Percentiles rank a stretch among this genome's conserved stretches.
phyloP scores from a whole-genome alignment of 2,113 vertebrate species.

The Amazona vittata region DNA sequence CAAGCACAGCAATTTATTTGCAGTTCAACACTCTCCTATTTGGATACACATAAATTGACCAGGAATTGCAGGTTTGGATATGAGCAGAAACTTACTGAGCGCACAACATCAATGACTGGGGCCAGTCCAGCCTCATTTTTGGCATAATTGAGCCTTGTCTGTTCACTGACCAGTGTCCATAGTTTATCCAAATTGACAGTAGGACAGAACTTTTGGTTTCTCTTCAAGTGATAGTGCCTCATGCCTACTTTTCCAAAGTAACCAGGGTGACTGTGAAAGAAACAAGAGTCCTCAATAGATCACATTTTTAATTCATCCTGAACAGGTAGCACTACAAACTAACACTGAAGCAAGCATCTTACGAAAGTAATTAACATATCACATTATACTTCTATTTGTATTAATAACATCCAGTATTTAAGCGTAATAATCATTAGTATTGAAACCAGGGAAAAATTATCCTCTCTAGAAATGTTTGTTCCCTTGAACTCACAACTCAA shows the following conservation, averaged over 20 bases:
- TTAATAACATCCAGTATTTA: fast-evolving
- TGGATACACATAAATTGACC: fast-evolving
- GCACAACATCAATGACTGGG: conserved; percentile 87
- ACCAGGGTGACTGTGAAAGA: conserved; percentile 82
- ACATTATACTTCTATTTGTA: too few species aligned
- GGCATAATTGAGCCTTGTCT: conserved; percentile 83
- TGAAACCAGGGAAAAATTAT: not conserved
- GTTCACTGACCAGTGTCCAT: conserved; percentile 89
- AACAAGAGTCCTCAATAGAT: not conserved
- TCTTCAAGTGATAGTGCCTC: conserved; percentile 91
- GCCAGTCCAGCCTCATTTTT: conserved; percentile 86
- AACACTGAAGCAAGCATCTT: not conserved
- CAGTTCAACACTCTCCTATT: not conserved
- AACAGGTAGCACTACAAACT: not conserved
- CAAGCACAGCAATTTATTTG: not conserved
- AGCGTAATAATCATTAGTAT: not conserved
- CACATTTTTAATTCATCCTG: not conserved
- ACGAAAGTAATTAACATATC: not conserved
- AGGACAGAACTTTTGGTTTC: conserved; percentile 85
- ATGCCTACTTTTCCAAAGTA: conserved; percentile 93
- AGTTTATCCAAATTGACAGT: conserved; percentile 91
- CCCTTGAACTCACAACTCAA: not conserved
- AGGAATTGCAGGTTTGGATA: fast-evolving
- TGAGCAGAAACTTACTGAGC: conserved; percentile 74
- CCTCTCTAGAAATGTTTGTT: fast-evolving